Evolutionary conservation across 1,140 invertebrate genomes (phyloP), one percentile per base, ranked within the genome.

Genomic region (Meloidogyne chitwoodi): DNA sequence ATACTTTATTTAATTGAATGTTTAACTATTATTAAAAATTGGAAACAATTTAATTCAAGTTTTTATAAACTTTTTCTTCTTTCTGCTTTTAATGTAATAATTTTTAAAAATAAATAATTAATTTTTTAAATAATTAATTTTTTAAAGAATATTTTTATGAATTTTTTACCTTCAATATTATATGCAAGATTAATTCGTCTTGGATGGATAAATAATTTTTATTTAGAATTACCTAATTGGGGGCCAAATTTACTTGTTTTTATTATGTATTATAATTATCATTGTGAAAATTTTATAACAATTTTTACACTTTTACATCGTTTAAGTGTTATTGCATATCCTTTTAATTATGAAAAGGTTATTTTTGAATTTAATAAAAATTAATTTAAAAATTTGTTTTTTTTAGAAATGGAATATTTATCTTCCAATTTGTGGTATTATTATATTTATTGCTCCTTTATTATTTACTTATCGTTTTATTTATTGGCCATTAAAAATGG

Each of bases 281-380:
- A 72, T 56, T 72, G 27, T n/a, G 69, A 72, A 27, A 72, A 72
- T 31, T 31, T 72, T 24, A 48, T 72, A n/a, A 72, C 69, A 41
- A 48, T 56, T 24, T 31, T 19, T 31, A 48, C 62, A 4, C 48
- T 72, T 27, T 48, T 31, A 12, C 69, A 72, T 72, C 69, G 69
- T 22, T 62, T 72, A 62, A 31, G 44, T 62, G 69, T 62, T 62
- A 72, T 72, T 27, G n/a, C 62, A 3, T 19, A 62, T 12, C 69
- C 69, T 27, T 27, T 72, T 24, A n/a, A 72, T 56, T 72, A 61
- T 27, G 69, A 72, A 56, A 24, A 72, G 44, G 69, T 72, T 14
- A 2, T 19, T 24, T 41, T 38, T 62, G 2, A 16, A 62, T 38
- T 16, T 24, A 34, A n/a, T 27, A n/a, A 6, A 11, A 10, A 44